These are phyloP conservation scores for Daphoenositta chrysoptera DNA, from an alignment of 2,113 vertebrate species.

Conservation along the genomic window DNA sequence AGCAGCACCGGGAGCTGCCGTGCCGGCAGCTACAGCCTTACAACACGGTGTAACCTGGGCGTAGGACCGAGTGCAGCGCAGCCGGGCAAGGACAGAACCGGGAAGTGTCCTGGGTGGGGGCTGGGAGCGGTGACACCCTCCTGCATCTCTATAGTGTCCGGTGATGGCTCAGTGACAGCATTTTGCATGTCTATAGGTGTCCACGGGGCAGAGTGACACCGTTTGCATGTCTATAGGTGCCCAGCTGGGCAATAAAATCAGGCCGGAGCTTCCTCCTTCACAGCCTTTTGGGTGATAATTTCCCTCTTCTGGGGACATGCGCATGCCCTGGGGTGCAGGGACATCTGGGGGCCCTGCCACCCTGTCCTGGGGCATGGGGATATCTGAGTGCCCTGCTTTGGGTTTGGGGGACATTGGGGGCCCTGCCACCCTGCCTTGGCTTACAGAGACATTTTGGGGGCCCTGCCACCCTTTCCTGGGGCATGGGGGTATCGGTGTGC, in stretches of 20 bases:
- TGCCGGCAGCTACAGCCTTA: neutral
- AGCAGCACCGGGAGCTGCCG: neutral
- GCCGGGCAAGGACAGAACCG: rapidly evolving
- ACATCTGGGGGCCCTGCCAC: neutral
- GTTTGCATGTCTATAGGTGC: neutral
- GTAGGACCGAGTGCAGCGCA: neutral
- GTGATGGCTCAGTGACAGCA: neutral
- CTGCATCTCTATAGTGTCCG: neutral
- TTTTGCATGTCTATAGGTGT: neutral
- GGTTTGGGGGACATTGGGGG: no score
- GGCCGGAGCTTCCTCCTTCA: neutral
- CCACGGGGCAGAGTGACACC: neutral
- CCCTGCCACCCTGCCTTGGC: neutral
- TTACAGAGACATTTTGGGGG: no score
- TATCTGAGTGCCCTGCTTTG: neutral
- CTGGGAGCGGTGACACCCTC: neutral
- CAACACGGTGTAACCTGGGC: neutral
- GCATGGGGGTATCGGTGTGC: neutral
- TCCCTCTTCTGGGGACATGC: neutral
- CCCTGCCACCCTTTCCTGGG: neutral
- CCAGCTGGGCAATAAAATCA: neutral
- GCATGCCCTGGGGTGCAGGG: neutral
- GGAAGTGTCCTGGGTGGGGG: neutral
- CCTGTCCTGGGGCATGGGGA: neutral
- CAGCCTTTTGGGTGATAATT: neutral